Evolutionary conservation across 2,888 invertebrate species (phyloP).

Genomic region (Lochmaea capreae): DNA sequence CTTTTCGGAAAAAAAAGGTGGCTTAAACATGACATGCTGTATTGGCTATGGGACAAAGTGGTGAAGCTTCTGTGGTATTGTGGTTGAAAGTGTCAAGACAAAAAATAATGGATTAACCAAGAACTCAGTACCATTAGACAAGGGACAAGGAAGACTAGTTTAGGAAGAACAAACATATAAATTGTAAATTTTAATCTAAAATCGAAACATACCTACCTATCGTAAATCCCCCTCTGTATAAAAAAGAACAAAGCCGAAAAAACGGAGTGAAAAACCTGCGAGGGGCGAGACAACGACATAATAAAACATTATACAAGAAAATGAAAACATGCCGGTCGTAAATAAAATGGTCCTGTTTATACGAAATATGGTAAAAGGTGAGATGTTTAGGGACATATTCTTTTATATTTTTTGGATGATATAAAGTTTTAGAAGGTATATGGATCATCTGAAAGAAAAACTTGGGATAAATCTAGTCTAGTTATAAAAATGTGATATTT

Average conservation of each 20-base stretch:
- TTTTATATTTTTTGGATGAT: conserved; percentile 37
- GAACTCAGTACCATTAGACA: too few relatives aligned
- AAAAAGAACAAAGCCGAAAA: conserved; percentile 14
- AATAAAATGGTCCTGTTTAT: conserved; percentile 54
- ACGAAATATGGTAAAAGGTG: conserved; percentile 39
- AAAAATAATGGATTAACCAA: too few relatives aligned
- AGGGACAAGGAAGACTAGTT: too few relatives aligned
- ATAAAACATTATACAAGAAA: conserved; percentile 50
- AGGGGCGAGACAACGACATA: conserved; percentile 48
- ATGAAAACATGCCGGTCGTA: conserved; percentile 53
- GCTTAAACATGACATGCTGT: too few relatives aligned
- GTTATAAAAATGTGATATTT: conserved; percentile 23
- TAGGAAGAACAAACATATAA: too few relatives aligned
- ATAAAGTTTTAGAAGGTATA: conserved; percentile 31
- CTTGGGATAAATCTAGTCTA: conserved; percentile 56
- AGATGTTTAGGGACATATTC: conserved; percentile 43
- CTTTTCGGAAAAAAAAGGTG: too few relatives aligned
- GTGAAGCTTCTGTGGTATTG: too few relatives aligned
- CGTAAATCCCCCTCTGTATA: conserved; percentile 9
- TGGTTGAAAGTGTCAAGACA: too few relatives aligned
- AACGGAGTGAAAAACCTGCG: conserved; percentile 38
- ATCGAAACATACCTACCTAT: background rate
- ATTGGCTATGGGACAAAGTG: too few relatives aligned
- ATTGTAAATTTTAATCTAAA: background rate
- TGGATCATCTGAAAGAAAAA: conserved; percentile 49